Conservation (phyloP, 2,113 vertebrate species). For the Narcine bancroftii region DNA sequence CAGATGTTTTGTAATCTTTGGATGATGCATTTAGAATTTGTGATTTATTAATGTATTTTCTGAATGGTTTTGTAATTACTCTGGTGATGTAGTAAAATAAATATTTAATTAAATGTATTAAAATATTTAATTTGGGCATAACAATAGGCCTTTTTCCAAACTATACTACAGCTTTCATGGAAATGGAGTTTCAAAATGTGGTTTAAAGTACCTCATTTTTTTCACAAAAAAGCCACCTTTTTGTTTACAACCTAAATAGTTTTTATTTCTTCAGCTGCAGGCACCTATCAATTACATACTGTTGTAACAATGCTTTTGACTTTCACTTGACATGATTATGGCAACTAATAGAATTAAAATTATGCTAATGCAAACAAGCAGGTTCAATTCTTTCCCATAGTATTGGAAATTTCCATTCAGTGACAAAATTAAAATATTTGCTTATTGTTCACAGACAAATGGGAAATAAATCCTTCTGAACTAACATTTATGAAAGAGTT, state of each 20-base stretch:
- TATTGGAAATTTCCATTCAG: not conserved
- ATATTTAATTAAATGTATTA: not conserved
- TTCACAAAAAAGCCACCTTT: no score
- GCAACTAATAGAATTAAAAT: not conserved
- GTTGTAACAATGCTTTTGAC: not conserved
- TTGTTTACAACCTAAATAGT: not conserved
- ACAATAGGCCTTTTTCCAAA: not conserved
- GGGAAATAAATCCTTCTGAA: slow-evolving; percentile 85
- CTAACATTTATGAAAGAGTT: slow-evolving; percentile 89
- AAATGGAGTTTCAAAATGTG: not conserved
- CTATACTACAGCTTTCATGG: not conserved
- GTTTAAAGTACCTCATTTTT: not conserved
- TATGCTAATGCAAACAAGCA: not conserved
- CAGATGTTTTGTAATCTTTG: not conserved
- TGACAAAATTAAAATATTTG: not conserved
- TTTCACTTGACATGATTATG: not conserved
- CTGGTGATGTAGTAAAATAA: not conserved
- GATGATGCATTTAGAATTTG: not conserved
- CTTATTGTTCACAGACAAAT: slow-evolving; percentile 63
- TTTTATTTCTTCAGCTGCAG: not conserved
- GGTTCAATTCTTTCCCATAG: not conserved
- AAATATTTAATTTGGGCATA: not conserved
- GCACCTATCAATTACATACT: not conserved
- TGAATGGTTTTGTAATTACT: no score
- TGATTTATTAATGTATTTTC: not conserved